Evolutionary conservation across 2,888 invertebrate species (phyloP).

Genomic region (Endotricha flammealis): DNA sequence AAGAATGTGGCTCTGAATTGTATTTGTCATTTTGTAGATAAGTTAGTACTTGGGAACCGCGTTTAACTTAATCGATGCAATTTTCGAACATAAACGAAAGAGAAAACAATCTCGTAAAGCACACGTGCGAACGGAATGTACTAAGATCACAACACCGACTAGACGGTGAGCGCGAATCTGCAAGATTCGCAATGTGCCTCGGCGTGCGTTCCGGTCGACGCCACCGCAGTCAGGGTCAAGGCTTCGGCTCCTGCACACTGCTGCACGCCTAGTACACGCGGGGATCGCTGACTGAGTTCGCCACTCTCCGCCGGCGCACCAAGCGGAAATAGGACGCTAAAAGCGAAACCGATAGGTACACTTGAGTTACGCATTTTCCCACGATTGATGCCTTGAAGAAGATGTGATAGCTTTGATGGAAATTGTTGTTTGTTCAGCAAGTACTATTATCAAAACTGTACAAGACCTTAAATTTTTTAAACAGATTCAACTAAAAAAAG

Average conservation of each 20-base stretch:
- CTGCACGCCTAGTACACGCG: slow-evolving; percentile 62
- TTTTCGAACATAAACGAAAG: slow-evolving; percentile 44
- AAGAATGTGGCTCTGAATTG: slow-evolving; percentile 12
- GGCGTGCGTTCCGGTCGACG: slow-evolving; percentile 76
- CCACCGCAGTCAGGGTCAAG: slow-evolving; percentile 77
- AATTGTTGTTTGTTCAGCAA: no score
- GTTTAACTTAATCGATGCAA: slow-evolving; percentile 37
- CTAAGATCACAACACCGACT: slow-evolving; percentile 59
- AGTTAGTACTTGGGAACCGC: slow-evolving; percentile 15
- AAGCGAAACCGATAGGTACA: slow-evolving; percentile 60
- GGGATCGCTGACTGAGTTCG: slow-evolving; percentile 34
- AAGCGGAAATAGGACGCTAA: slow-evolving; percentile 59
- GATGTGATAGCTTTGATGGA: no score
- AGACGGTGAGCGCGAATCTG: slow-evolving; percentile 57
- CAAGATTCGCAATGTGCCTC: slow-evolving; percentile 65
- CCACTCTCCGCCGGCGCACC: slow-evolving; percentile 36
- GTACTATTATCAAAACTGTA: no score
- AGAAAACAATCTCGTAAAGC: slow-evolving; percentile 58
- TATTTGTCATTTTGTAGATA: slow-evolving; percentile 7
- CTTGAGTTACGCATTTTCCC: slow-evolving; percentile 25
- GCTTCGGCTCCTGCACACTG: slow-evolving; percentile 65
- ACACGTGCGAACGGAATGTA: slow-evolving; percentile 64
- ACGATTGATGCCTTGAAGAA: no score
- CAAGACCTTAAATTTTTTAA: no score
- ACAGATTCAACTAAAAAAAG: no score